Evolutionary conservation across 2,888 invertebrate species (phyloP), one percentile per base, ranked within the genome.

Genomic region (Tholera decimalis): DNA sequence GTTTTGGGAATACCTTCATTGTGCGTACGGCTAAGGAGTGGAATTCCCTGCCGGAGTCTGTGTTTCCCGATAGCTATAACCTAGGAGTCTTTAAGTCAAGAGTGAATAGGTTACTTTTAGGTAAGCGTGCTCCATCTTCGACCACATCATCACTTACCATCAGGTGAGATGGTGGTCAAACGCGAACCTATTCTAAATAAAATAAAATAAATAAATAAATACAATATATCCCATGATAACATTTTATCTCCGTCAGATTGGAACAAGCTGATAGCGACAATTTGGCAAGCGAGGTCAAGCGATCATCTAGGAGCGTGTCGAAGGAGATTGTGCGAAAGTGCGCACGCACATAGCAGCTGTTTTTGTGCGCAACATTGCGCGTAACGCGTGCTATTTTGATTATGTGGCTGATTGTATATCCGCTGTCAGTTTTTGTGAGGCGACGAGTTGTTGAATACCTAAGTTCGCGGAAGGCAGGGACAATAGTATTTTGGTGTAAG

Each of bases 301-400:
- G 69, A 79, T 82, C 81, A 67, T 81, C 80, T 66, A 78, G 69
- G 49, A 62, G 55, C 68, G 69, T 62, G 55, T 61, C 59, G 62
- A 39, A 56, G 66, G 73, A 79, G 75, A 79, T 66, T 76, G 79
- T 69, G 65, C 64, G 79, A 81, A 81, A 81, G 79, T 74, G 63
- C 58, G 57, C 61, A 59, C 68, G 66, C 64, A 69, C 68, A 68
- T 22, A n/a, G 58, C 55, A 22, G 41, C 54, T 47, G 71, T 77
- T 75, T 75, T 77, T 76, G 50, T 43, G 39, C 41, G 28, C 72
- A 44, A 28, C 39, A 24, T 44, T 49, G 44, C 59, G 77, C 64
- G 77, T 76, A 71, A 71, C 44, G 22, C 41, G 18, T 41, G 62
- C 63, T 76, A 64, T 70, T 62, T 58, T 35, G 39, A 71, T 74